These are phyloP conservation scores for Drosophila barbarae DNA, from an alignment of 2,888 invertebrate genomes.

Conservation along the genomic window DNA sequence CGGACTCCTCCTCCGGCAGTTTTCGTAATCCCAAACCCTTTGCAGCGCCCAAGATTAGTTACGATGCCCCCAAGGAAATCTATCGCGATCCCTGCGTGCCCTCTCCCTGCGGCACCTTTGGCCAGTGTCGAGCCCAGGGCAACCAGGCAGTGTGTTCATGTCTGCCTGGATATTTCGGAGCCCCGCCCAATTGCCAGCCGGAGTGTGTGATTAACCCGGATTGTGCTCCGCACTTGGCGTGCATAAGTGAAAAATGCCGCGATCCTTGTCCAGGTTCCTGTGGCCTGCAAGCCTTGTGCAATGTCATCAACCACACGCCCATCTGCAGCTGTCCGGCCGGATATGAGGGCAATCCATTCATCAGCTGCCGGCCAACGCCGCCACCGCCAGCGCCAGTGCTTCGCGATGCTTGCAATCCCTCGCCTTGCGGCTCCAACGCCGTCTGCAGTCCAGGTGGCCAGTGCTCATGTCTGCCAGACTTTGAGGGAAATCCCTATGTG, in stretches of 20 bases:
- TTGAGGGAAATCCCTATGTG: conserved; percentile 83
- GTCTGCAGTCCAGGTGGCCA: conserved; percentile 84
- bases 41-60: conserved; percentile 54
- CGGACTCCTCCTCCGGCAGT: not conserved
- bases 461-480: conserved; percentile 84
- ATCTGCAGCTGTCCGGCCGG: conserved; percentile 83
- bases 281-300: conserved; percentile 82
- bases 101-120: conserved; percentile 85
- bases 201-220: conserved; percentile 85
- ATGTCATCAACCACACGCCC: conserved; percentile 83
- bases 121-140: conserved; percentile 82
- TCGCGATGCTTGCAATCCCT: conserved; percentile 83
- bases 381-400: conserved; percentile 57
- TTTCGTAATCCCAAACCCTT: conserved; percentile 39
- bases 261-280: conserved; percentile 87
- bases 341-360: conserved; percentile 84
- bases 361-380: conserved; percentile 80
- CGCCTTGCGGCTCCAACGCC: conserved; percentile 89
- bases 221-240: conserved; percentile 84
- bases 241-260: conserved; percentile 84
- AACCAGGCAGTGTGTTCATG: conserved; percentile 84
- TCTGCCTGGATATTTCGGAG: conserved; percentile 82
- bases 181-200: conserved; percentile 85
- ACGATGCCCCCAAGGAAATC: conserved; percentile 62
- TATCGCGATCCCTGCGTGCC: conserved; percentile 83